Conservation (phyloP, 2,113 vertebrate genomes). For the Oreochromis niloticus region DNA sequence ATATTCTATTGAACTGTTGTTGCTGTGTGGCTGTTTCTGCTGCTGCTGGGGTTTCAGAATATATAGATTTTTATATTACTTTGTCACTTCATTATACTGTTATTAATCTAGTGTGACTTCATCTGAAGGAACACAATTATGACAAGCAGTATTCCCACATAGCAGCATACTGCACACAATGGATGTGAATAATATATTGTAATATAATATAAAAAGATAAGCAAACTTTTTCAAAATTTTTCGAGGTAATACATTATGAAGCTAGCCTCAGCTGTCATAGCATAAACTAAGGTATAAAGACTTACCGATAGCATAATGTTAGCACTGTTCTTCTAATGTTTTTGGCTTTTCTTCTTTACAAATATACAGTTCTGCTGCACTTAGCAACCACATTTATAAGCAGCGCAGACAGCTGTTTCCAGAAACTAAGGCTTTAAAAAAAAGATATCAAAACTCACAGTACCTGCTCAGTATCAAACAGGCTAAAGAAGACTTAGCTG, state of each 20-base stretch:
- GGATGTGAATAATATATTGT: not conserved
- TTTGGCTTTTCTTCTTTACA: not conserved
- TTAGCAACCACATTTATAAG: not conserved
- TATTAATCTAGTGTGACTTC: not conserved
- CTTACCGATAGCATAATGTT: not conserved
- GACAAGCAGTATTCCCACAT: not conserved
- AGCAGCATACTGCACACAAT: not conserved
- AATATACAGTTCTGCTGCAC: not conserved
- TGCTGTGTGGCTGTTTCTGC: not conserved
- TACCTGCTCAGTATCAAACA: not conserved
- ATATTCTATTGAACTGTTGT: not conserved
- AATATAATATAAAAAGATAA: not conserved
- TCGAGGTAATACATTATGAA: not conserved
- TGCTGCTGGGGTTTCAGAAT: not conserved
- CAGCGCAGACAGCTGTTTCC: not conserved
- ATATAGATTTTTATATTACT: conserved; percentile 6
- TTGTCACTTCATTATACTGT: not conserved
- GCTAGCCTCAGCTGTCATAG: not conserved
- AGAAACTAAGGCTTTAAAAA: not conserved
- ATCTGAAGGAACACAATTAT: not conserved
- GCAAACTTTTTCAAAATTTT: not conserved
- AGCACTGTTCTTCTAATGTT: not conserved
- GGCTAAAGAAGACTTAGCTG: not conserved
- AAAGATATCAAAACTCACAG: not conserved
- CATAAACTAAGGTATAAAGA: not conserved